These are phyloP conservation scores for Prietella phreatophila DNA, from an alignment of 2,113 vertebrate species.

Conservation along the genomic window DNA sequence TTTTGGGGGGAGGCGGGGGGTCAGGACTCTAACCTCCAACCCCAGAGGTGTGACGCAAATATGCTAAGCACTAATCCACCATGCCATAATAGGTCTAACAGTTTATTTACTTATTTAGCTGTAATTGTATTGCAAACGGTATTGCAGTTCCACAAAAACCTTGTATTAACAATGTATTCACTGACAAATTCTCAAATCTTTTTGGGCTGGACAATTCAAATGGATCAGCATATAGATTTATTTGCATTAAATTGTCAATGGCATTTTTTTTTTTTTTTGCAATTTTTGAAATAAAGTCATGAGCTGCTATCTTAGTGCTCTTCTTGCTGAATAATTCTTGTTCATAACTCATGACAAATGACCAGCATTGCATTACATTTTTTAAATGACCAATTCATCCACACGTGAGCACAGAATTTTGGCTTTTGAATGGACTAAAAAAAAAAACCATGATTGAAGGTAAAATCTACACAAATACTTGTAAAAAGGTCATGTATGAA, in stretches of 20 bases:
- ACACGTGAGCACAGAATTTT: background rate
- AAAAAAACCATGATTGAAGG: too few species aligned
- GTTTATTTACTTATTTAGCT: background rate
- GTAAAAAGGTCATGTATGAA: background rate
- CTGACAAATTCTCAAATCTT: background rate
- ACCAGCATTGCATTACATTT: background rate
- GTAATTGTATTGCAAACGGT: background rate
- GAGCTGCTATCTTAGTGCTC: background rate
- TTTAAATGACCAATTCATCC: background rate
- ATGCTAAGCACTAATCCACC: too few species aligned
- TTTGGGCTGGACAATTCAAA: background rate
- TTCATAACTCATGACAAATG: background rate
- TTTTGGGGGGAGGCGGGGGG: too few species aligned
- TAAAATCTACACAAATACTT: background rate
- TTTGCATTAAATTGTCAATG: background rate
- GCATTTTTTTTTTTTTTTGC: background rate
- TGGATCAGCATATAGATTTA: background rate
- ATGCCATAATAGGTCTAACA: too few species aligned
- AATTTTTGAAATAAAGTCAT: background rate
- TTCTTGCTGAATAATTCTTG: background rate
- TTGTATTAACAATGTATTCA: background rate
- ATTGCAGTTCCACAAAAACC: background rate
- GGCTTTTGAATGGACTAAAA: too few species aligned
- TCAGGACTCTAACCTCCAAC: too few species aligned
- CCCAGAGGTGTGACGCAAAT: too few species aligned